Conservation (phyloP, 2,113 vertebrate genomes). For the Fulmarus glacialis region DNA sequence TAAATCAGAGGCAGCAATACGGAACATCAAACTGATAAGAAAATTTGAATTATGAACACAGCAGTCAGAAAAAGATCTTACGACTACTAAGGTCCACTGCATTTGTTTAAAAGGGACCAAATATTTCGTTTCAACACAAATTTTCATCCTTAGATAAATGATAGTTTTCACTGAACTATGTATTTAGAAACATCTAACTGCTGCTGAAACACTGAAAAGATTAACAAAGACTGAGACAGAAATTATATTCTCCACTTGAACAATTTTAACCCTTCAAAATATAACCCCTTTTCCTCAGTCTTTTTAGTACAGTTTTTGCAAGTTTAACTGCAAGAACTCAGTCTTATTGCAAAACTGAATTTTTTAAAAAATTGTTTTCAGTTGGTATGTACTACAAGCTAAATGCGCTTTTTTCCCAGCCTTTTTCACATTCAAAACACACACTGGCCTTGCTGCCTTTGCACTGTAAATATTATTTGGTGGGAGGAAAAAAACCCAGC, state of each 20-base stretch:
- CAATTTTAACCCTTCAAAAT: constrained; percentile 43
- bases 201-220: background rate
- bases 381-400: constrained; percentile 55
- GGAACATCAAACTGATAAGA: background rate
- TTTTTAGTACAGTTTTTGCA: constrained; percentile 17
- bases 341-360: background rate
- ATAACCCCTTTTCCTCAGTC: background rate
- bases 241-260: background rate
- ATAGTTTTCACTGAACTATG: background rate
- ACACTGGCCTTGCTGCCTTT: constrained; percentile 81
- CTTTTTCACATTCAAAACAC: constrained; percentile 83
- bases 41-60: background rate
- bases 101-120: background rate
- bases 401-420: constrained; percentile 62
- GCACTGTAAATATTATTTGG: constrained; percentile 86
- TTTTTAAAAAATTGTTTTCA: constrained; percentile 60
- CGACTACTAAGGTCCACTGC: background rate
- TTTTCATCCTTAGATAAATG: constrained; percentile 5
- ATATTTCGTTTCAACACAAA: background rate
- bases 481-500: constrained; percentile 71
- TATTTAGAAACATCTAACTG: background rate
- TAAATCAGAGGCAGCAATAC: background rate
- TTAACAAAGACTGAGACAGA: background rate
- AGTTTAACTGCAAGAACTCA: constrained; percentile 47
- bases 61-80: background rate